phyloP scores from a whole-genome alignment of 2,888 invertebrate species.

The Agrochola lota region DNA sequence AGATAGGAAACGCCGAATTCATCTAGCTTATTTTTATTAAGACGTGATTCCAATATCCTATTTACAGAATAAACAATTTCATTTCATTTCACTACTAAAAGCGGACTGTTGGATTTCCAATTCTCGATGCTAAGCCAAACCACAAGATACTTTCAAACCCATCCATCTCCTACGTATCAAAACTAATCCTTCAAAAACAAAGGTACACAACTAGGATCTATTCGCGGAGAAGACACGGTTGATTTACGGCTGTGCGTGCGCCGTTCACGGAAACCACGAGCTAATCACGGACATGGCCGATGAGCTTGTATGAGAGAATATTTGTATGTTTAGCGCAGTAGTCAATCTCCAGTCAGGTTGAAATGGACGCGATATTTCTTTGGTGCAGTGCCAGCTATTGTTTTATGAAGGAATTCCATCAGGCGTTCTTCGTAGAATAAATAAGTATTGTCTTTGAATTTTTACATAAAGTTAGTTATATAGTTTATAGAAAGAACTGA shows the following conservation, averaged over 20 bases:
- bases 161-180: conserved; percentile 42
- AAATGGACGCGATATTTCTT: background rate
- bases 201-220: conserved; percentile 66
- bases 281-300: conserved; percentile 60
- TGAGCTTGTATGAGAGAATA: conserved; percentile 26
- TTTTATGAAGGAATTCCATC: background rate
- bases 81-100: background rate
- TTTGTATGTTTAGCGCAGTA: conserved; percentile 32
- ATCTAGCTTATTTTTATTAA: no score
- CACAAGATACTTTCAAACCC: conserved; percentile 2
- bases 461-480: no score
- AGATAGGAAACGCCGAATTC: no score
- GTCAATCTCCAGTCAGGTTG: conserved; percentile 19
- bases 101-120: background rate
- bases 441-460: background rate
- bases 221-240: conserved; percentile 73
- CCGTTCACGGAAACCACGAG: conserved; percentile 72
- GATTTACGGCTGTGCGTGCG: conserved; percentile 76
- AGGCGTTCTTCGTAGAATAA: background rate
- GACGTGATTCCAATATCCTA: no score
- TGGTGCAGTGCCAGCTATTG: conserved; percentile 5
- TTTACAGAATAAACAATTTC: no score
- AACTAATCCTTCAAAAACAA: conserved; percentile 58
- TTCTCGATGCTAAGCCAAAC: background rate
- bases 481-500: background rate